These are phyloP conservation scores for Clepsis dumicolana DNA, from an alignment of 2,888 invertebrate species.

Conservation along the genomic window DNA sequence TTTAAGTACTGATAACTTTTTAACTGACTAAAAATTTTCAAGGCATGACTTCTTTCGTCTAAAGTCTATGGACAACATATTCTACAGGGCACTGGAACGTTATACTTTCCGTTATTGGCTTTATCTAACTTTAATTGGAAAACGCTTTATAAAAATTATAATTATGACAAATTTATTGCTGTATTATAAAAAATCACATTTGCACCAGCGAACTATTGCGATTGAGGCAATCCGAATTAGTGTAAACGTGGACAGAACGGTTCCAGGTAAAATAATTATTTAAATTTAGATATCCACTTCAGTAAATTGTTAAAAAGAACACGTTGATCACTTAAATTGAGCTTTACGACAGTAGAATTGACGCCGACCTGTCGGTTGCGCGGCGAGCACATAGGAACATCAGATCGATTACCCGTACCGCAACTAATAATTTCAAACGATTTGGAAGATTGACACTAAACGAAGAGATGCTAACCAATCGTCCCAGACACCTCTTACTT, in stretches of 20 bases:
- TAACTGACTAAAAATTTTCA: conserved; percentile 82
- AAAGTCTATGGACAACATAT: conserved; percentile 82
- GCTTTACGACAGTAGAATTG: conserved; percentile 83
- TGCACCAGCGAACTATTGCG: conserved; percentile 74
- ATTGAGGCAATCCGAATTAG: conserved; percentile 70
- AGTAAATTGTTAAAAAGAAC: conserved; percentile 75
- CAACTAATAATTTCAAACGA: conserved; percentile 74
- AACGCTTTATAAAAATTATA: conserved; percentile 79
- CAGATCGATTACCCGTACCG: conserved; percentile 84
- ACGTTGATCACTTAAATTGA: conserved; percentile 78
- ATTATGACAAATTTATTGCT: conserved; percentile 75
- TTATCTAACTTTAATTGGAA: conserved; percentile 74
- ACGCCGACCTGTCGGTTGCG: conserved; percentile 72
- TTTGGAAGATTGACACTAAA: conserved; percentile 79
- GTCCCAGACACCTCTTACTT: conserved; percentile 71
- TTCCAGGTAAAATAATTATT: conserved; percentile 74
- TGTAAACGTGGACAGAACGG: conserved; percentile 78
- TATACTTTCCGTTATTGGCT: conserved; percentile 79
- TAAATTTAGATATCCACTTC: conserved; percentile 56
- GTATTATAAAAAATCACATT: conserved; percentile 73
- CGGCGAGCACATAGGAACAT: conserved; percentile 79
- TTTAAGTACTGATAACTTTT: conserved; percentile 83
- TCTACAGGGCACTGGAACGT: conserved; percentile 85
- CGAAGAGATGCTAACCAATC: conserved; percentile 73
- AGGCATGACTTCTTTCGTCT: conserved; percentile 83